Conservation (phyloP, 2,113 vertebrate genomes). For the Carassius carassius region DNA sequence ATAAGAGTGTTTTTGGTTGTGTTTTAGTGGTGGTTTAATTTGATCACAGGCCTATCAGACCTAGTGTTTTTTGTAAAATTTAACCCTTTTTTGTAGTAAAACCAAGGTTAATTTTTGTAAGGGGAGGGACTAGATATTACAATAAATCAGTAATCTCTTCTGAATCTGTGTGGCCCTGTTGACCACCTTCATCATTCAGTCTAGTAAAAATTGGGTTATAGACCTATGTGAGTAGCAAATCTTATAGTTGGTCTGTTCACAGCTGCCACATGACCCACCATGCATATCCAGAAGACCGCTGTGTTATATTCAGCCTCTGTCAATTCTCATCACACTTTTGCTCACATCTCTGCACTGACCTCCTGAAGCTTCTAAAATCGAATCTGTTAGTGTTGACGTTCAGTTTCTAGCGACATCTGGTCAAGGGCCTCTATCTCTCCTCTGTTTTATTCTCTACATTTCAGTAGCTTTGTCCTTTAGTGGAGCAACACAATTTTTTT, state of each 20-base stretch:
- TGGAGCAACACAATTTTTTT: too few relatives aligned
- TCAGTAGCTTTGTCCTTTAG: neutral
- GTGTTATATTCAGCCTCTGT: slow-evolving; percentile 1
- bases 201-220: neutral
- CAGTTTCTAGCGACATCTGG: neutral
- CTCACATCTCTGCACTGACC: neutral
- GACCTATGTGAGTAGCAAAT: neutral
- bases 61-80: too few relatives aligned
- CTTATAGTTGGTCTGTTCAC: neutral
- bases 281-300: neutral
- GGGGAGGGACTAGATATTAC: too few relatives aligned
- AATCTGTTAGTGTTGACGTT: neutral
- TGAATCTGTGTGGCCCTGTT: neutral
- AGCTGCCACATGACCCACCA: neutral
- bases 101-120: too few relatives aligned
- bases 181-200: neutral
- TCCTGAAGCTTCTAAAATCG: neutral
- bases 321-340: neutral
- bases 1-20: too few relatives aligned
- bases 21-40: too few relatives aligned
- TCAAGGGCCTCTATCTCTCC: neutral
- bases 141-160: neutral
- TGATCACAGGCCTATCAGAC: too few relatives aligned
- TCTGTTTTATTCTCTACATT: neutral
- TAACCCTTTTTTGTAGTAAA: too few relatives aligned